phyloP scores from a whole-genome alignment of 2,113 vertebrate species.

The Muscicapa adusta region DNA sequence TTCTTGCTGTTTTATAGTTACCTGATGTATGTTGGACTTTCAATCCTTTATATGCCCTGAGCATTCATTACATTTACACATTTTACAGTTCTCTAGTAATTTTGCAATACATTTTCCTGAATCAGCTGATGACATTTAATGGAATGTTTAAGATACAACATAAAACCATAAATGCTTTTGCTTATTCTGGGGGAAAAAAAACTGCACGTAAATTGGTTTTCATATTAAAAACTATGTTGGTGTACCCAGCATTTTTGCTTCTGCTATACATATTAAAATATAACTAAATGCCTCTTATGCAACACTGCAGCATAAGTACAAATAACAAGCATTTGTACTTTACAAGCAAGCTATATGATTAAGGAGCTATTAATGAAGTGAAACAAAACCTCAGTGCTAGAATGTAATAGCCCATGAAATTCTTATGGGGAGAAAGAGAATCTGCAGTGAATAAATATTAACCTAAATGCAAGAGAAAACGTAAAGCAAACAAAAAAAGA shows the following conservation, averaged over 20 bases:
- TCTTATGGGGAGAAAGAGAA: slow-evolving; percentile 78
- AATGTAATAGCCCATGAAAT: slow-evolving; percentile 82
- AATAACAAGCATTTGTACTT: slow-evolving; percentile 75
- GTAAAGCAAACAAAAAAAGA: slow-evolving; percentile 72
- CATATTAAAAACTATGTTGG: slow-evolving; percentile 76
- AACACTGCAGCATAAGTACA: slow-evolving; percentile 76
- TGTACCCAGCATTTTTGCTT: slow-evolving; percentile 62
- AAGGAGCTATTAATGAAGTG: slow-evolving; percentile 86
- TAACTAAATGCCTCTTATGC: slow-evolving; percentile 67
- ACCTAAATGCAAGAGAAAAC: slow-evolving; percentile 80
- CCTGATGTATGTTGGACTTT: slow-evolving; percentile 72
- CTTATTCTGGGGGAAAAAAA: slow-evolving; percentile 60
- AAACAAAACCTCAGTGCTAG: slow-evolving; percentile 80
- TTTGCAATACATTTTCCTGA: slow-evolving; percentile 79
- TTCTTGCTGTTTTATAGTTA: slow-evolving; percentile 73
- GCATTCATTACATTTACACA: slow-evolving; percentile 71
- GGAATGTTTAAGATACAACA: slow-evolving; percentile 78
- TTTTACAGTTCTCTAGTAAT: slow-evolving; percentile 77
- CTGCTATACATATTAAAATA: slow-evolving; percentile 72
- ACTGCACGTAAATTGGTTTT: slow-evolving; percentile 71
- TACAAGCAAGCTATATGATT: slow-evolving; percentile 79
- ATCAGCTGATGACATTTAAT: slow-evolving; percentile 82
- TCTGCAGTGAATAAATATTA: slow-evolving; percentile 90
- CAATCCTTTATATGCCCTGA: slow-evolving; percentile 63
- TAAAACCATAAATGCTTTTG: slow-evolving; percentile 76